Conservation (phyloP, 2,113 vertebrate species). For the Phainopepla nitens region DNA sequence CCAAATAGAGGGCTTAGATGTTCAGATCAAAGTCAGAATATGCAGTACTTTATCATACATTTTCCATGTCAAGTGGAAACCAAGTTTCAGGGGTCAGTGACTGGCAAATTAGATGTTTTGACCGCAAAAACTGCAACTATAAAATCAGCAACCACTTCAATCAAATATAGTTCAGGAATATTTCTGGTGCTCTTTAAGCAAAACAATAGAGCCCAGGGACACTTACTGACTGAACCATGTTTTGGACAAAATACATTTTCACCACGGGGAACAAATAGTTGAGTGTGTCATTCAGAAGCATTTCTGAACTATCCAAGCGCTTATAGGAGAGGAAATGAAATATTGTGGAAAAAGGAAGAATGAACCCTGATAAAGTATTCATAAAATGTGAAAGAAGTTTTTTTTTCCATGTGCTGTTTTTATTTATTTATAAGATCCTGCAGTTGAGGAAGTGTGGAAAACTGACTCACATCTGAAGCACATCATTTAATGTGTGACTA, state of each 20-base stretch:
- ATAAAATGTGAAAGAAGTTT: background rate
- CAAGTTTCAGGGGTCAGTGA: background rate
- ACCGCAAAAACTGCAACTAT: background rate
- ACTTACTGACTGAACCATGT: background rate
- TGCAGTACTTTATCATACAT: background rate
- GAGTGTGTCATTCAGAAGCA: background rate
- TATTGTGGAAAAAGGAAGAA: background rate
- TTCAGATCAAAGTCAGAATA: slow-evolving; percentile 27
- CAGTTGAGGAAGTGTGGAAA: background rate
- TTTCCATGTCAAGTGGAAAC: background rate
- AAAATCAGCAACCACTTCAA: background rate
- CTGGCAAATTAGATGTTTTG: background rate
- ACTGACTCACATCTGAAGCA: background rate
- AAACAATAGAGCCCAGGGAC: background rate
- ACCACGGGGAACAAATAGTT: background rate
- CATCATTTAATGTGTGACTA: background rate
- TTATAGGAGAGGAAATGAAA: background rate
- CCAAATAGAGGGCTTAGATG: background rate
- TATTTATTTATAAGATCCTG: background rate
- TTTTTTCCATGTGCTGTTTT: background rate
- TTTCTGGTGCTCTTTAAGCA: background rate
- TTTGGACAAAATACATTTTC: background rate
- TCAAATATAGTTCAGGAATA: background rate
- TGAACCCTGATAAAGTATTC: background rate
- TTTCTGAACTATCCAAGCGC: background rate